A percentile compares a stretch with the other conserved stretches of the same genome.
These are phyloP conservation scores for Neuroscelio doddi DNA, from an alignment of 2,888 invertebrate genomes.

Conservation along the genomic window DNA sequence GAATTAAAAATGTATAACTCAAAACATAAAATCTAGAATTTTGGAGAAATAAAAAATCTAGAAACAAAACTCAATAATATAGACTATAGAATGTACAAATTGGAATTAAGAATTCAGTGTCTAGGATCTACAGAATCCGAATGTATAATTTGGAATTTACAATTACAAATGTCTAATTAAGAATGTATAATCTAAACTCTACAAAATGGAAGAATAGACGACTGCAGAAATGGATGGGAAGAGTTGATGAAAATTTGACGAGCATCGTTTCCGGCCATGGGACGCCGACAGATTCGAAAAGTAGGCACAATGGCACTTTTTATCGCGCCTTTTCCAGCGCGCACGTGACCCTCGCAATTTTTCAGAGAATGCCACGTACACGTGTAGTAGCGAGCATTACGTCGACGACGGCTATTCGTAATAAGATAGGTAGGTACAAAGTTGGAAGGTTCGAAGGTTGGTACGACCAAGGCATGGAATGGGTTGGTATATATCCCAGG, in stretches of 20 bases:
- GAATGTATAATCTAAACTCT: too few relatives aligned
- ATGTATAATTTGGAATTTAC: too few relatives aligned
- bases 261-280: background rate
- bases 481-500: constrained; percentile 59
- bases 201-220: too few relatives aligned
- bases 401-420: constrained; percentile 55
- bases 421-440: constrained; percentile 60
- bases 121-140: too few relatives aligned
- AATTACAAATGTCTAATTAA: too few relatives aligned
- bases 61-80: too few relatives aligned
- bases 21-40: too few relatives aligned
- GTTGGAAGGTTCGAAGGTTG: constrained; percentile 37
- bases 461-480: constrained; percentile 38
- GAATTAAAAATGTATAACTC: too few relatives aligned
- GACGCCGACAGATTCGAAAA: background rate
- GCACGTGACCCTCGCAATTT: constrained; percentile 28
- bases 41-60: too few relatives aligned
- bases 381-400: constrained; percentile 30
- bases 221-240: too few relatives aligned
- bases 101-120: too few relatives aligned
- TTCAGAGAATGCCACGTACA: constrained; percentile 30
- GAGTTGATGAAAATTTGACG: background rate
- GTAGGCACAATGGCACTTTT: background rate
- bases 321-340: background rate
- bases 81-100: too few relatives aligned